Conservation (phyloP, 1,140 invertebrate species). For the Lasaia peninsularis region DNA sequence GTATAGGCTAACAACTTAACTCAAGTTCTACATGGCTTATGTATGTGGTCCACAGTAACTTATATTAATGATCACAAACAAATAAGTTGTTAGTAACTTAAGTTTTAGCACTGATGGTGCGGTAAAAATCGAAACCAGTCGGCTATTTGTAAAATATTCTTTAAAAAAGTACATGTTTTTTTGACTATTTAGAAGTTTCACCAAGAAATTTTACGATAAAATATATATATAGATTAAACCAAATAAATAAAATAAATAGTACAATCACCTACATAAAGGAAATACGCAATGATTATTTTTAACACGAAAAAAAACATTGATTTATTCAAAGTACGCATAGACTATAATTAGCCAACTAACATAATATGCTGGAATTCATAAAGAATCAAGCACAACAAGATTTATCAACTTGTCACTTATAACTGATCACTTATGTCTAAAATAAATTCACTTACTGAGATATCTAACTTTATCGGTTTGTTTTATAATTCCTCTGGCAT, state of each 20-base stretch:
- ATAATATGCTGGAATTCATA: slow-evolving; percentile 52
- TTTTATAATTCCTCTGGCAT: not conserved
- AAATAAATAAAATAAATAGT: slow-evolving; percentile 37
- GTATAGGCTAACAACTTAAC: too few relatives aligned
- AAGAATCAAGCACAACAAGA: slow-evolving; percentile 29
- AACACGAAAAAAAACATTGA: slow-evolving; percentile 61
- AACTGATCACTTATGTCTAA: slow-evolving; percentile 15
- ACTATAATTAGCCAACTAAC: slow-evolving; percentile 65
- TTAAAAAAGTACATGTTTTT: too few relatives aligned
- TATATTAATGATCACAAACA: too few relatives aligned
- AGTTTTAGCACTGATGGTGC: too few relatives aligned
- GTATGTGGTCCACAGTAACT: too few relatives aligned
- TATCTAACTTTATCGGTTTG: not conserved
- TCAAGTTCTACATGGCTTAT: too few relatives aligned
- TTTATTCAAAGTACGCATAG: slow-evolving; percentile 65
- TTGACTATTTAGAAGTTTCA: too few relatives aligned
- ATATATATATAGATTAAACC: not conserved
- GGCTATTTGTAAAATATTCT: too few relatives aligned
- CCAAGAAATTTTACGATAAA: not conserved
- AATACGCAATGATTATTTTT: slow-evolving; percentile 61
- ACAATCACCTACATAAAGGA: slow-evolving; percentile 65
- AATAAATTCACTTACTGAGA: slow-evolving; percentile 12
- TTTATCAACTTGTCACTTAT: slow-evolving; percentile 9
- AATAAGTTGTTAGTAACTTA: too few relatives aligned
- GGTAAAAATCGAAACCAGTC: too few relatives aligned